Base-by-base conservation (phyloP, 2,797 vertebrate species). In the Tympanoctomys barrerae region DNA sequence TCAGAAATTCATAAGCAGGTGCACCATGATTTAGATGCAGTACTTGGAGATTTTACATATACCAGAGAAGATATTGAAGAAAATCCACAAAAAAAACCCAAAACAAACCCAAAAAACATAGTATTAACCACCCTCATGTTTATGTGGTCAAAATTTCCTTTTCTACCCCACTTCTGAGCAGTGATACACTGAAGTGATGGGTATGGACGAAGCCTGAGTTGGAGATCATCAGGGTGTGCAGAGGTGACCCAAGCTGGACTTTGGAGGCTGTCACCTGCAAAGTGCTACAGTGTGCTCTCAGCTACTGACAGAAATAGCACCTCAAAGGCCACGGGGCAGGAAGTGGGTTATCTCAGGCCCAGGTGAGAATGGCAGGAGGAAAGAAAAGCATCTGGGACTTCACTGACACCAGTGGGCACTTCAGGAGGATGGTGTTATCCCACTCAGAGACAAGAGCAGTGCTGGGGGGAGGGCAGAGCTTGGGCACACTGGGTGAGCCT, bases 141-240 rank as follows among this genome's bases (percentile, higher is more conserved):
- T 31, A 54, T 3, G 33, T 1, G 31, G 52, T 73, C 62, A 73
- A 36, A 68, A 66, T 26, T 62, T 14, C 73, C 31, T 86, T 49
- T 33, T 28, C 19, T 31, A 18, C 2, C 33, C 14, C 26, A 36
- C 79, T 36, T 70, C 57, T 36, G 24, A 71, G n/a, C 7, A 11
- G 1, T 5, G 88, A 77, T 26, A 22, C 59, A 46, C 12, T 46
- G 8, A 19, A 19, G 62, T 4, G 70, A 36, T 4, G 66, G 52
- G 8, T 0, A 1, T 0, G 0, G 22, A 3, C 14, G 22, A 19
- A 42, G 77, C 14, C 52, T 6, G 13, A 71, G 13, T 28, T 24
- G 42, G 3, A 68, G 14, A 0, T 0, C 2, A 4, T 2, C 4
- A 64, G 88, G 31, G 12, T 4, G 10, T 24, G 14, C 8, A 78